phyloP scores from a whole-genome alignment of 2,113 vertebrate genomes.

The Paradoxurus hermaphroditus region DNA sequence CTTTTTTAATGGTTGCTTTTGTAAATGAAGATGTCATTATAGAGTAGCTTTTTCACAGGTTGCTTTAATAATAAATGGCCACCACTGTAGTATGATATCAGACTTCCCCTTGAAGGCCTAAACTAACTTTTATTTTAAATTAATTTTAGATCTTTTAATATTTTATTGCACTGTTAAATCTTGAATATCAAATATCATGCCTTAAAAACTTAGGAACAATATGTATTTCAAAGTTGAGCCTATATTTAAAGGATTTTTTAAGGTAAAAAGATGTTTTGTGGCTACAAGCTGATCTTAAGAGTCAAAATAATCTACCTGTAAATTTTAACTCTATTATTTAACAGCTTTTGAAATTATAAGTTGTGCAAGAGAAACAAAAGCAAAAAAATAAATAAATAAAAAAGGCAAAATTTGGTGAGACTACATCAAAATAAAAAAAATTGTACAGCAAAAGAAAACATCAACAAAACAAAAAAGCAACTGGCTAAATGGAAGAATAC shows the following conservation, averaged over 20 bases:
- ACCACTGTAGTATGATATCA: neutral
- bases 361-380: neutral
- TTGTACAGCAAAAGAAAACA: neutral
- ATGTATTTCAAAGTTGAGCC: neutral
- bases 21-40: neutral
- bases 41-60: neutral
- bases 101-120: neutral
- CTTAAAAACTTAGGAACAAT: neutral
- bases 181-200: neutral
- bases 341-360: neutral
- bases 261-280: neutral
- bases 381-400: no score
- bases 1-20: neutral
- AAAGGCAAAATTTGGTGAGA: no score
- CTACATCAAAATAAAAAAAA: neutral
- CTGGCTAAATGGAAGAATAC: neutral
- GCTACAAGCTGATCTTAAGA: neutral
- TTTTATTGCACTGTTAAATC: neutral
- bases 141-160: neutral
- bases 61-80: neutral
- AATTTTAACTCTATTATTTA: neutral
- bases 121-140: neutral
- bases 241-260: neutral
- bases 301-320: neutral
- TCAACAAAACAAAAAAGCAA: neutral